A percentile compares a stretch with the other conserved stretches of the same genome.
phyloP scores from a whole-genome alignment of 2,113 vertebrate genomes.

The Hypocryptadius cinnamomeus region DNA sequence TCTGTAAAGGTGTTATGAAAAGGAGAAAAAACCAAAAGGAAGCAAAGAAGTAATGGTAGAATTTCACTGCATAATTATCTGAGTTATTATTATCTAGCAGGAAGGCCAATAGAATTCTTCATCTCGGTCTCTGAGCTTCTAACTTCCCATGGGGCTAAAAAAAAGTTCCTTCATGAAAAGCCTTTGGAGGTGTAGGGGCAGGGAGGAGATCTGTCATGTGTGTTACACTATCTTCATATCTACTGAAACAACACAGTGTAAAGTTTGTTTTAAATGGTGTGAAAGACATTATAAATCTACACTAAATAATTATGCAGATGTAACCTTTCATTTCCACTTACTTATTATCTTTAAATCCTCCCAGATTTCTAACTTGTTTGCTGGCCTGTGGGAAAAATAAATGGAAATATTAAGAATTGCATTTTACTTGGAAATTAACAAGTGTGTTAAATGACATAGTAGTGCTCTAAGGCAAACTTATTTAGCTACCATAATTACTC shows the following conservation, averaged over 20 bases:
- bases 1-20: neutral
- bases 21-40: neutral
- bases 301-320: neutral
- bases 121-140: neutral
- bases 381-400: conserved; percentile 75
- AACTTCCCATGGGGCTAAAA: neutral
- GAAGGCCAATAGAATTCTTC: neutral
- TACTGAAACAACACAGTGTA: neutral
- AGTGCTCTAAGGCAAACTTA: neutral
- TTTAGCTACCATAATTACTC: neutral
- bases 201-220: neutral
- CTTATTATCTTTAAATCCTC: conserved; percentile 98
- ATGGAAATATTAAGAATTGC: neutral
- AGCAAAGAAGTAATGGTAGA: neutral
- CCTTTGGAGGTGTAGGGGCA: neutral
- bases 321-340: conserved; percentile 70
- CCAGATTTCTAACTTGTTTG: conserved; percentile 97
- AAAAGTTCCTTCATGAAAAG: neutral
- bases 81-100: too few relatives aligned
- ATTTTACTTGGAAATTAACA: neutral
- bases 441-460: neutral
- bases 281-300: neutral
- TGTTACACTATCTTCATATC: neutral
- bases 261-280: neutral
- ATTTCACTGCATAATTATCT: neutral